Evolutionary conservation across 92 coral and sea anemone species (phyloP), one percentile per base, ranked within the genome.

Genomic region (Phymanthus crucifer): DNA sequence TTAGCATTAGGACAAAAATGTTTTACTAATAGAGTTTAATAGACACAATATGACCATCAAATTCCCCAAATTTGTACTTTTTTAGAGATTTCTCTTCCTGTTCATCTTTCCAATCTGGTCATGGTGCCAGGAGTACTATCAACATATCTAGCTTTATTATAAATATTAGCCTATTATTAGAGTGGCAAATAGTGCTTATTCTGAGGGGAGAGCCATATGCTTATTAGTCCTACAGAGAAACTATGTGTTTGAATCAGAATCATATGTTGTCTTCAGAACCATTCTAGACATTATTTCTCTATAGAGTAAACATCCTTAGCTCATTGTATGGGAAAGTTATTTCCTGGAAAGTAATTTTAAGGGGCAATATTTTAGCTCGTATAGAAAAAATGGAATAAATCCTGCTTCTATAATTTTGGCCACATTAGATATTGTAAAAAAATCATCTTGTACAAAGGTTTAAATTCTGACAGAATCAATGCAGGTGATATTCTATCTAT

Each of bases 51-150:
- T 74, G 56, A 74, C 8, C 38, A 74, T 32, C 64, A 74, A 74
- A 18, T 77, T 64, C 54, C 72, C 19, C 72, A 61, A 61, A 38
- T 31, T 65, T 61, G 73, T 77, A 77, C 81, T 77, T 77, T 77
- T 77, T 37, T 43, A 64, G 65, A 77, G 81, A 77, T 23, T 61
- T 24, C 14, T 61, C 32, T 61, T 27, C 32, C 33, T 29, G 33
- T 61, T 61, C 23, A 3, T 50, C 27, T 43, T 43, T 17, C 2
- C 48, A 54, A 54, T 54, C 64, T 29, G 36, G 68, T 61, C 34
- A 7, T 61, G 23, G 9, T 61, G 14, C 68, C 33, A 34, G 29
- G 34, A 61, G 29, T 61, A 33, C 17, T 9, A 40, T 32, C 17
- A 36, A 50, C 52, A 40, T 19, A 77, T 77, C 37, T 77, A 72